phyloP scores from a whole-genome alignment of 2,113 vertebrate genomes.

The Crotalus tigris region DNA sequence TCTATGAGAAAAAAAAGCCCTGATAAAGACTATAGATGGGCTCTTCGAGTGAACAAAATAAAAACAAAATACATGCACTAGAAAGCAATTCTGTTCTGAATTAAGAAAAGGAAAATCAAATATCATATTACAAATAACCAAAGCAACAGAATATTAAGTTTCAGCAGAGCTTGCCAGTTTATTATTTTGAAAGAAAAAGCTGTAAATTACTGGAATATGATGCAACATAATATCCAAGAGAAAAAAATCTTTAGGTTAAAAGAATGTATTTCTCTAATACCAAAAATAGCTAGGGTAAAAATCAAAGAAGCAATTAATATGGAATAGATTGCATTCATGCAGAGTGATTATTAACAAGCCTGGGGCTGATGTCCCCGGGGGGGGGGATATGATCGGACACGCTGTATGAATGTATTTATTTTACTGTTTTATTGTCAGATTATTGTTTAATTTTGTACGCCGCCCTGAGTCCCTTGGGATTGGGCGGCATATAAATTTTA shows the following conservation, averaged over 20 bases:
- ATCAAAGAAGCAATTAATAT: conserved; percentile 11
- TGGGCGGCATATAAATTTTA: too few relatives aligned
- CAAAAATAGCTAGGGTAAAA: conserved; percentile 1
- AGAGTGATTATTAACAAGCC: background rate
- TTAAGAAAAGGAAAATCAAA: conserved; percentile 60
- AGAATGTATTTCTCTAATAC: background rate
- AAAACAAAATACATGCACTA: conserved; percentile 36
- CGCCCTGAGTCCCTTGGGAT: too few relatives aligned
- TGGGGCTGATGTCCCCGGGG: too few relatives aligned
- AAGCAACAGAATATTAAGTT: conserved; percentile 62
- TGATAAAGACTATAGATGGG: conserved; percentile 32
- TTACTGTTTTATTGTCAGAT: too few relatives aligned
- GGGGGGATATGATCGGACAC: too few relatives aligned
- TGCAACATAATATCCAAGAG: background rate
- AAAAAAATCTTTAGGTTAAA: background rate
- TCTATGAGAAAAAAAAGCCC: too few relatives aligned
- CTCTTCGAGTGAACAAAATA: conserved; percentile 45
- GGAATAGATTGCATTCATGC: background rate
- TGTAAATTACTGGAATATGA: conserved; percentile 9
- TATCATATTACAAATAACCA: conserved; percentile 45
- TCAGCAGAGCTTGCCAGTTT: conserved; percentile 49
- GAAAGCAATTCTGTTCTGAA: conserved; percentile 50
- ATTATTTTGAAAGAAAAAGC: conserved; percentile 36
- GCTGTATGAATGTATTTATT: too few relatives aligned
- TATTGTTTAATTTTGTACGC: too few relatives aligned